phyloP scores from a whole-genome alignment of 23 tunicate species.

The Pegea sp. region DNA sequence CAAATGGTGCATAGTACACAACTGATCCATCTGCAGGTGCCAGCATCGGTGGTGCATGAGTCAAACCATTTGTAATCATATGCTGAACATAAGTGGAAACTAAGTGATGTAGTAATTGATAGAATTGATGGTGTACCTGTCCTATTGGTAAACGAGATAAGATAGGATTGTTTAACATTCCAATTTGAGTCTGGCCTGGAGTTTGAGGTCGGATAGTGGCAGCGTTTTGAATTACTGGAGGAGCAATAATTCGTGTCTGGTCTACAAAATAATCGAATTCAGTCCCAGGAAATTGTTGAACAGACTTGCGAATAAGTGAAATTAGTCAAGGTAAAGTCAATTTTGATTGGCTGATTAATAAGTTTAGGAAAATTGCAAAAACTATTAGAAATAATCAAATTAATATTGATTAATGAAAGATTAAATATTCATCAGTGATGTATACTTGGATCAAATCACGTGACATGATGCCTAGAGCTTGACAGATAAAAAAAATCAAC shows the following conservation, averaged over 20 bases:
- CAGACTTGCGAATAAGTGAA: too few species aligned
- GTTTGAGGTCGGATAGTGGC: slow-evolving; percentile 47
- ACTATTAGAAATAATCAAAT: too few species aligned
- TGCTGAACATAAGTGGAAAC: background rate
- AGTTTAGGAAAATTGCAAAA: too few species aligned
- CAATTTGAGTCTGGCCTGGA: slow-evolving; percentile 51
- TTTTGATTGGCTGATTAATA: too few species aligned
- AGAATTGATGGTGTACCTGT: slow-evolving; percentile 22
- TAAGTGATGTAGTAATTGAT: background rate
- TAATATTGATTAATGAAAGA: too few species aligned
- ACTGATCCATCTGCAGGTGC: slow-evolving; percentile 39
- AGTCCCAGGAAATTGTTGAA: too few species aligned
- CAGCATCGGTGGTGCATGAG: slow-evolving; percentile 45
- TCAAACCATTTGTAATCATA: slow-evolving; percentile 44
- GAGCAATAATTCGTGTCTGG: too few species aligned
- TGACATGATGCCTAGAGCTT: too few species aligned
- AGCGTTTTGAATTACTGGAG: slow-evolving; percentile 28
- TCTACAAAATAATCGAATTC: slow-evolving; percentile 7
- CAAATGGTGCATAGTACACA: slow-evolving; percentile 46
- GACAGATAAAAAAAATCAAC: too few species aligned
- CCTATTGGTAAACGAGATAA: slow-evolving; percentile 85
- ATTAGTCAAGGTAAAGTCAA: too few species aligned
- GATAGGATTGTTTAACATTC: slow-evolving; percentile 32
- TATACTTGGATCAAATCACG: too few species aligned
- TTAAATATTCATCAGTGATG: too few species aligned